A percentile compares a stretch with the other conserved stretches of the same genome.
Evolutionary conservation across 2,888 invertebrate species (phyloP).

Genomic region (Augiades crinisus): DNA sequence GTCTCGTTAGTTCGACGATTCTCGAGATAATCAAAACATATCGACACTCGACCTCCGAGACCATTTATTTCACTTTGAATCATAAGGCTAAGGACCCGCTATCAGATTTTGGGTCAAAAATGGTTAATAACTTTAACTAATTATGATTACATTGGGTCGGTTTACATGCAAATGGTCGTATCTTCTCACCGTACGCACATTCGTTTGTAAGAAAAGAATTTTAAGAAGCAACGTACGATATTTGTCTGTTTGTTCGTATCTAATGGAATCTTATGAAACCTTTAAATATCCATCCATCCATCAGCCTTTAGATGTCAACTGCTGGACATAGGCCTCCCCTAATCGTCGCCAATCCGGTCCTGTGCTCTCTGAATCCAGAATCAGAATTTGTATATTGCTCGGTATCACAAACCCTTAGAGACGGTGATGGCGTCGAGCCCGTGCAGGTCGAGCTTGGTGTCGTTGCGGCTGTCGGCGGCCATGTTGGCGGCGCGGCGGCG

Average conservation of each 20-base stretch:
- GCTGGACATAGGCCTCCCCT: too few species aligned
- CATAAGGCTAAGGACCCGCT: not conserved
- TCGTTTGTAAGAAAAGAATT: too few species aligned
- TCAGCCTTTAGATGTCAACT: too few species aligned
- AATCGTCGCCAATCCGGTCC: too few species aligned
- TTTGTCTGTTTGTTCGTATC: too few species aligned
- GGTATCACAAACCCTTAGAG: conserved; percentile 56
- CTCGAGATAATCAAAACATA: not conserved
- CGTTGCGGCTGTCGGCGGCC: conserved; percentile 57
- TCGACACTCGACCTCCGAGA: not conserved
- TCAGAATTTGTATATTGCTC: too few species aligned
- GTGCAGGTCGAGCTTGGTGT: conserved; percentile 71
- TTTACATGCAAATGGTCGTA: conserved; percentile 1
- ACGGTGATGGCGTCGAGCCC: conserved; percentile 62
- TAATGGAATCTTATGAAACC: too few species aligned
- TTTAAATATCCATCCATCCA: too few species aligned
- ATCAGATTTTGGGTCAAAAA: conserved; percentile 7
- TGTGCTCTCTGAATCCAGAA: too few species aligned
- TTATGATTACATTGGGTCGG: conserved; percentile 7
- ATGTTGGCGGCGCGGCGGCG: conserved; percentile 58
- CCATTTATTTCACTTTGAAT: conserved; percentile 1
- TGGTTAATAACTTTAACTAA: conserved; percentile 6
- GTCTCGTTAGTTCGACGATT: not conserved
- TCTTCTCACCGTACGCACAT: not conserved
- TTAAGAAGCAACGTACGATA: too few species aligned